A percentile compares a stretch with the other conserved stretches of the same genome.
Conservation (phyloP, 2,113 vertebrate species). For the Gymnorhina tibicen region DNA sequence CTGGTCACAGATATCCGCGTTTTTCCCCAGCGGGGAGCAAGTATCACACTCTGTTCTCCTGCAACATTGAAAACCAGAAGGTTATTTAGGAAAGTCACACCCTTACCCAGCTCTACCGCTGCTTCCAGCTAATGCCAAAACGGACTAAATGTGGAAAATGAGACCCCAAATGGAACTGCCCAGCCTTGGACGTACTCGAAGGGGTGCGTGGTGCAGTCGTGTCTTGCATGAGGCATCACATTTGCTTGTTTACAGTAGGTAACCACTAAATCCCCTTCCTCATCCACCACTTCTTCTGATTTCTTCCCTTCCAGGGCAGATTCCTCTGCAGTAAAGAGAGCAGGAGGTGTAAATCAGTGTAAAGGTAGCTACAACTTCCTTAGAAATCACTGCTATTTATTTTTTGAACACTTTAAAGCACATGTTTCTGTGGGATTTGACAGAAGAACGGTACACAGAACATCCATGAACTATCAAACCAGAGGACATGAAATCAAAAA, state of each 20-base stretch:
- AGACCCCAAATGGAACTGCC: background rate
- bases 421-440: background rate
- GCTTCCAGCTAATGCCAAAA: background rate
- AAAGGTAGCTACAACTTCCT: background rate
- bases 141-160: accelerated
- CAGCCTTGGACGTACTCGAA: constrained; percentile 33
- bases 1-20: constrained; percentile 73
- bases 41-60: constrained; percentile 70
- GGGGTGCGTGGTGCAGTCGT: background rate
- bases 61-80: background rate
- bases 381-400: background rate
- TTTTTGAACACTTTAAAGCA: background rate
- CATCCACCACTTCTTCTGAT: constrained; percentile 16
- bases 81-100: background rate
- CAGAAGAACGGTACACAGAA: background rate
- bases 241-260: constrained; percentile 48
- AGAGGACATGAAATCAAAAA: background rate
- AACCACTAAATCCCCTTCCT: constrained; percentile 41
- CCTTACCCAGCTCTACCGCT: background rate
- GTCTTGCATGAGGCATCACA: constrained; percentile 51
- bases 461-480: accelerated
- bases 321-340: background rate
- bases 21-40: constrained; percentile 48
- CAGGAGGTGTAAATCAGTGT: background rate
- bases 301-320: background rate